Percentiles rank a stretch among this genome's conserved stretches.
These are phyloP conservation scores for Cassiopea andromeda DNA, from an alignment of 30 jellyfish, hydroid and myxozoan genomes.

Conservation along the genomic window DNA sequence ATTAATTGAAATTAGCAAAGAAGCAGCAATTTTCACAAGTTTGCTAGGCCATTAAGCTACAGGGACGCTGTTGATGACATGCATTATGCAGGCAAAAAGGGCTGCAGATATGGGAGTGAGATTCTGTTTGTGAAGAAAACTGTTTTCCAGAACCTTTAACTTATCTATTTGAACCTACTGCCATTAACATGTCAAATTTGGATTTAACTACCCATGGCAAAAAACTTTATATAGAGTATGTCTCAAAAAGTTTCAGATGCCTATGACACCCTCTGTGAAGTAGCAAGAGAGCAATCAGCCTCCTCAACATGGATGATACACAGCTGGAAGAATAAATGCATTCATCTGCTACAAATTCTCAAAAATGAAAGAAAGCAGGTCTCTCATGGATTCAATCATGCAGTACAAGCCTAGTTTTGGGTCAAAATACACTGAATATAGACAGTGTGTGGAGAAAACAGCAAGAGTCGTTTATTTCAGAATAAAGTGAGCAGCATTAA, in stretches of 20 bases:
- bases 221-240: slow-evolving; percentile 19
- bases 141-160: slow-evolving; percentile 51
- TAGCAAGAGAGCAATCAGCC: slow-evolving; percentile 13
- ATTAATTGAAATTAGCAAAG: neutral
- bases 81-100: slow-evolving; percentile 1
- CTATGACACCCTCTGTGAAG: slow-evolving; percentile 35
- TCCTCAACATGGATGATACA: slow-evolving; percentile 28
- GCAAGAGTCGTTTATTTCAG: slow-evolving; percentile 17
- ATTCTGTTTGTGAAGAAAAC: slow-evolving; percentile 24
- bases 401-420: slow-evolving; percentile 39
- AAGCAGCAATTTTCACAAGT: slow-evolving; percentile 46
- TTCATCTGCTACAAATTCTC: slow-evolving; percentile 11
- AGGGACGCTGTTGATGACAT: slow-evolving; percentile 17
- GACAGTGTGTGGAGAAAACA: slow-evolving; percentile 25
- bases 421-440: slow-evolving; percentile 46
- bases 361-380: slow-evolving; percentile 45
- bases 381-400: slow-evolving; percentile 31
- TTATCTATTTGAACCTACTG: slow-evolving; percentile 43
- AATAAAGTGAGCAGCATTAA: slow-evolving; percentile 27
- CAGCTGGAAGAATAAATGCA: slow-evolving; percentile 59
- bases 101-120: slow-evolving; percentile 36
- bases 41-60: slow-evolving; percentile 6
- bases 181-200: slow-evolving; percentile 31
- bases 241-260: slow-evolving; percentile 16
- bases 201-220: slow-evolving; percentile 41